These are phyloP conservation scores for Oreochromis niloticus DNA, from an alignment of 2,113 vertebrate species.

Conservation along the genomic window DNA sequence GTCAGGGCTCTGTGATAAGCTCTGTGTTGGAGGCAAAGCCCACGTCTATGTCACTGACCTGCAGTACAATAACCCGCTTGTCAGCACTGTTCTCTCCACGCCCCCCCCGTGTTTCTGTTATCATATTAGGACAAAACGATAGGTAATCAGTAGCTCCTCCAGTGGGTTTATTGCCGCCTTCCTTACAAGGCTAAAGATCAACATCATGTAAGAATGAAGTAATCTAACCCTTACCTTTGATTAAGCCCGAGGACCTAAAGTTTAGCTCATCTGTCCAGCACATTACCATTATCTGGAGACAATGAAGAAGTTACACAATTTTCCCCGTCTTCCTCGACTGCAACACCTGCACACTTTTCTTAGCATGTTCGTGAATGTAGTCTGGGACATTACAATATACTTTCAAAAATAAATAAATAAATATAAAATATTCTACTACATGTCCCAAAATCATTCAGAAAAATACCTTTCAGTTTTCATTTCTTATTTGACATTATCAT, in stretches of 20 bases:
- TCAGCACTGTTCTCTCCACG: background rate
- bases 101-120: background rate
- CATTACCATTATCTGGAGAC: background rate
- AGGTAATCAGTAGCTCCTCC: background rate
- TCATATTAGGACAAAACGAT: background rate
- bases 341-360: background rate
- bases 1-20: background rate
- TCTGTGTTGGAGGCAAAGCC: background rate
- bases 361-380: background rate
- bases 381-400: background rate
- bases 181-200: background rate
- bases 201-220: background rate
- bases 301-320: background rate
- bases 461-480: background rate
- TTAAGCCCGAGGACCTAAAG: background rate
- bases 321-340: background rate
- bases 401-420: background rate
- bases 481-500: background rate
- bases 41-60: slow-evolving; percentile 5
- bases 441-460: background rate
- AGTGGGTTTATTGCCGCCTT: background rate
- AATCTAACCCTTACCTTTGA: background rate
- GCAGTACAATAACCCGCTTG: slow-evolving; percentile 18
- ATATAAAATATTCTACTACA: background rate
- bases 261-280: background rate